These are phyloP conservation scores for Penaeus vannamei DNA, from an alignment of 1,140 invertebrate genomes.

Conservation along the genomic window DNA sequence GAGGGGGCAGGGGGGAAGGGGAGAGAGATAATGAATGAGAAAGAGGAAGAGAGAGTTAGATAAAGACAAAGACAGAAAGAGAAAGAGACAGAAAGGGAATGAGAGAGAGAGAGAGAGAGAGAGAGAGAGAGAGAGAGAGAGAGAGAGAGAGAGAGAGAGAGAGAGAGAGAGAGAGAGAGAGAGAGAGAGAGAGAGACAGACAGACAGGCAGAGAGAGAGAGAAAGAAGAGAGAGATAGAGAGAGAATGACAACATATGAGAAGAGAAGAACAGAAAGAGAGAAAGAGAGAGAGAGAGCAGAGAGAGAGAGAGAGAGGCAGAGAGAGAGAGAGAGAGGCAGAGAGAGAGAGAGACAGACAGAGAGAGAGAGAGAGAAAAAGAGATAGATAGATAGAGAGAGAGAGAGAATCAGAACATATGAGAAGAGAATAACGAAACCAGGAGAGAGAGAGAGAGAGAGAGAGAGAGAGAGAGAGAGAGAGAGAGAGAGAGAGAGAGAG, in stretches of 20 bases:
- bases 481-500: background rate
- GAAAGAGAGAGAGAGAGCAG: background rate
- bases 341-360: background rate
- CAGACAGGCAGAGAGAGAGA: background rate
- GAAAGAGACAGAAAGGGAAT: background rate
- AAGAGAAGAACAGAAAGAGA: background rate
- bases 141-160: background rate
- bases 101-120: background rate
- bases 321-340: background rate
- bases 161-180: background rate
- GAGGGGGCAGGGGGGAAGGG: background rate
- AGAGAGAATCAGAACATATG: background rate
- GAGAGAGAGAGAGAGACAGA: background rate
- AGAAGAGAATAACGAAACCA: background rate
- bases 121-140: background rate
- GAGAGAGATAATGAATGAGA: slow-evolving; percentile 9
- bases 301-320: background rate
- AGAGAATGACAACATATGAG: background rate
- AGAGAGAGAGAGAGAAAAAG: background rate
- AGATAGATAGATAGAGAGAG: too few species aligned
- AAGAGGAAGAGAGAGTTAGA: slow-evolving; percentile 22
- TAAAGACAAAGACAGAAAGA: slow-evolving; percentile 12
- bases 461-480: background rate
- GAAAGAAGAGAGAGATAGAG: background rate
- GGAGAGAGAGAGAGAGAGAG: background rate